Base-by-base conservation (phyloP, 1,140 invertebrate species). In the Drosophila subpulchrella region DNA sequence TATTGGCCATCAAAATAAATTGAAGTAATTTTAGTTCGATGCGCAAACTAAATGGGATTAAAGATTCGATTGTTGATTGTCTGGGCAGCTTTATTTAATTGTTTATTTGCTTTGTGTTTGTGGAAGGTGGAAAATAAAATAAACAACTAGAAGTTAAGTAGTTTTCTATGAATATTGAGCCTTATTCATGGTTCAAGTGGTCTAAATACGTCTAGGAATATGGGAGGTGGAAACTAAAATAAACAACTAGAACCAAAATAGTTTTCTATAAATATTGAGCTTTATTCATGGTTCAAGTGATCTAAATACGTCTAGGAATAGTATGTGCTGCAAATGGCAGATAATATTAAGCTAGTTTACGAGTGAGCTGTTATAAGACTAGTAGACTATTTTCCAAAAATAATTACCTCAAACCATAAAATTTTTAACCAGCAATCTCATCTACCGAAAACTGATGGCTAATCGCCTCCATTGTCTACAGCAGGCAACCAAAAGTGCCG, bases 1-100 rank as follows among this genome's bases (percentile, higher is more conserved):
- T 71, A 68, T 53, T 73, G 77, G 38, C 62, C 66, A 84, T 84
- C 77, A 85, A 85, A 85, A 70, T 84, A 84, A 84, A 85, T 84
- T 85, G 72, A 85, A 80, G 61, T 63, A 58, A 81, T 63, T 57
- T 67, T 65, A 60, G 53, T 75, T 85, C 76, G 74, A 85, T 75
- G 72, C 24, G 58, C 61, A 55, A 80, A 75, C 70, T 80, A 76
- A 82, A 82, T 79, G 46, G 81, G 76, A 83, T 84, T 84, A 84
- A 79, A 76, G 61, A 70, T 76, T 80, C 70, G 57, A 71, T 75
- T 78, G 58, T 63, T 59, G 58, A 53, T 71, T 58, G 42, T 27
- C 34, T 42, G 32, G 65, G 55, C 38, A 50, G 60, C 46, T 65
- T 78, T 82, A 60, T 78, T 82, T n/a, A n/a, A n/a, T n/a, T 77